Evolutionary conservation across 2,797 vertebrate species (phyloP).

Genomic region (Rhynchotus rufescens): DNA sequence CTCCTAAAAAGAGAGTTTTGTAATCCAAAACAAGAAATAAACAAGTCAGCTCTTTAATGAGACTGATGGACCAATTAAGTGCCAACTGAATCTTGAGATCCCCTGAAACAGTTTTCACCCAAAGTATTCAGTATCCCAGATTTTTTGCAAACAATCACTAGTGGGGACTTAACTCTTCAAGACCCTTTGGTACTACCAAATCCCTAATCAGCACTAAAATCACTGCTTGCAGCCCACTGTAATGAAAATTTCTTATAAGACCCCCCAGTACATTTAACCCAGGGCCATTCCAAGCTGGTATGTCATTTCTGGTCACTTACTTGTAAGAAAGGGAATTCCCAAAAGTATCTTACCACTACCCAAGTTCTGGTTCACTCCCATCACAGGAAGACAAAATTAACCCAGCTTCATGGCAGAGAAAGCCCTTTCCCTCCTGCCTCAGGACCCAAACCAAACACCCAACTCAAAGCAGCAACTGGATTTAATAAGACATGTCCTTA

Average conservation of each 20-base stretch:
- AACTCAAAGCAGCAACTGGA: background rate
- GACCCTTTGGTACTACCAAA: background rate
- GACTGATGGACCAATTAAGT: background rate
- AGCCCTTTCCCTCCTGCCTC: background rate
- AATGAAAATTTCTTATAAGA: background rate
- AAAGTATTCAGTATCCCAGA: background rate
- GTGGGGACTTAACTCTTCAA: background rate
- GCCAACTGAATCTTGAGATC: background rate
- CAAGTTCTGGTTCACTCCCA: background rate
- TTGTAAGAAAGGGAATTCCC: background rate
- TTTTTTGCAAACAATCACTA: background rate
- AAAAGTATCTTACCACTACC: background rate
- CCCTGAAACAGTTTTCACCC: slow-evolving; percentile 12
- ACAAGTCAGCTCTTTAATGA: background rate
- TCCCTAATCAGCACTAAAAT: background rate
- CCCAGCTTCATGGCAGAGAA: background rate
- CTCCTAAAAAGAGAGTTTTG: background rate
- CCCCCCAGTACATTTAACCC: background rate
- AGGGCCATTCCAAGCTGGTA: background rate
- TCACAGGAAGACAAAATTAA: background rate
- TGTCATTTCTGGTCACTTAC: background rate
- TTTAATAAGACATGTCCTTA: background rate
- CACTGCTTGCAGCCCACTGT: background rate
- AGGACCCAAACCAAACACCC: background rate
- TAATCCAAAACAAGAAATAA: background rate